Percentiles rank a stretch among this genome's conserved stretches.
Evolutionary conservation across 2,113 vertebrate genomes (phyloP).

Genomic region (Bungarus multicinctus): DNA sequence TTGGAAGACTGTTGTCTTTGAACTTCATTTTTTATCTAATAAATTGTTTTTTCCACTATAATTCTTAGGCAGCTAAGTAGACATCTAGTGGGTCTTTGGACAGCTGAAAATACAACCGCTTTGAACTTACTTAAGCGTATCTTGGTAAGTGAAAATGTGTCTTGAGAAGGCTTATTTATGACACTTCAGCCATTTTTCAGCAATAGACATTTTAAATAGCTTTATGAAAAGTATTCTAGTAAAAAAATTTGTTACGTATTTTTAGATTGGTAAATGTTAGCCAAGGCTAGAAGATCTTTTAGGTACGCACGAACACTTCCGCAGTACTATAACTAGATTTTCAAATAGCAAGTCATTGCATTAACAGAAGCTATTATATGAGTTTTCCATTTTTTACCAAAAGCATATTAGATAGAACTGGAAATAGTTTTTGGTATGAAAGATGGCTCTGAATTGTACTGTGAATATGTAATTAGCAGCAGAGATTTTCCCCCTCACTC

Average conservation of each 20-base stretch:
- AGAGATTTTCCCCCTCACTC: neutral
- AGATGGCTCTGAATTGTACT: neutral
- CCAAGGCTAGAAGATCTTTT: neutral
- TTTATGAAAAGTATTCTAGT: neutral
- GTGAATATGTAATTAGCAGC: neutral
- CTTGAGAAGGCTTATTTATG: neutral
- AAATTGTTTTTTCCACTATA: conserved; percentile 40
- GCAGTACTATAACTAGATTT: neutral
- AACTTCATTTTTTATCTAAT: neutral
- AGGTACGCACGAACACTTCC: neutral
- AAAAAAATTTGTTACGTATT: neutral
- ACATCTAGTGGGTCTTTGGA: conserved; percentile 98
- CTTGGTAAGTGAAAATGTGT: conserved; percentile 78
- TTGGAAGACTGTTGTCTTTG: neutral
- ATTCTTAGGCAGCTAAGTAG: conserved; percentile 92
- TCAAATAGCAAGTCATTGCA: neutral
- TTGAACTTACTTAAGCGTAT: conserved; percentile 95
- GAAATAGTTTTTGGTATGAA: neutral
- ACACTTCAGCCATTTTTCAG: neutral
- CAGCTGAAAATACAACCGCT: conserved; percentile 89
- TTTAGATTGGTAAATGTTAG: neutral
- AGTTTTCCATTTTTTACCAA: neutral
- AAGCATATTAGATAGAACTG: neutral
- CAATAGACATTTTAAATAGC: neutral
- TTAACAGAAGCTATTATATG: neutral